These are phyloP conservation scores for Macrobrachium rosenbergii DNA, from an alignment of 1,140 invertebrate species.

Conservation along the genomic window DNA sequence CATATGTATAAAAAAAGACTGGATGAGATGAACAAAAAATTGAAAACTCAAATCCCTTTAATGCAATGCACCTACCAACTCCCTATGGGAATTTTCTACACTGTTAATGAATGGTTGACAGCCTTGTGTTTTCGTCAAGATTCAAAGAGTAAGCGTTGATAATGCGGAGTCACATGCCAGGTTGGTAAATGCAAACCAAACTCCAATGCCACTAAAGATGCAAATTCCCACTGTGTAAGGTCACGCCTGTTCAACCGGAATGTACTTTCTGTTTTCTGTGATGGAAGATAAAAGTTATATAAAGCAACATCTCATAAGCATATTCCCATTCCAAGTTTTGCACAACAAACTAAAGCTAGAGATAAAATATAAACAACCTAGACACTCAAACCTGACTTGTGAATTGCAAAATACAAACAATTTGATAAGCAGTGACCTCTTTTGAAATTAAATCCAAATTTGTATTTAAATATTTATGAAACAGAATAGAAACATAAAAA, in stretches of 20 bases:
- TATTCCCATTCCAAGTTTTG: too few relatives aligned
- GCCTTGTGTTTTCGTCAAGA: constrained; percentile 69
- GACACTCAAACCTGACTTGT: neutral
- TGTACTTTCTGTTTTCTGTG: constrained; percentile 87
- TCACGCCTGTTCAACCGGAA: constrained; percentile 94
- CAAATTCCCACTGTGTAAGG: constrained; percentile 91
- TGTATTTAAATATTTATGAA: too few relatives aligned
- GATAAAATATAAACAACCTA: neutral
- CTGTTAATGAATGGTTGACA: constrained; percentile 16
- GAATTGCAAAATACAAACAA: neutral
- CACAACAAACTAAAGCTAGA: neutral
- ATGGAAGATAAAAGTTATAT: neutral
- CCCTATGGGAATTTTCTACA: neutral
- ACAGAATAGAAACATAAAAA: too few relatives aligned
- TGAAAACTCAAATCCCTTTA: too few relatives aligned
- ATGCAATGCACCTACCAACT: too few relatives aligned
- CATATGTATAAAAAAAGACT: too few relatives aligned
- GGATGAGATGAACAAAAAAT: too few relatives aligned
- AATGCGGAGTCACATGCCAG: constrained; percentile 93
- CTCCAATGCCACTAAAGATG: constrained; percentile 92
- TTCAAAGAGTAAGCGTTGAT: constrained; percentile 91
- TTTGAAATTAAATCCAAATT: too few relatives aligned
- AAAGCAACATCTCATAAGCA: neutral
- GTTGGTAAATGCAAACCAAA: constrained; percentile 93
- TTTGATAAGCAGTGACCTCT: neutral